Conservation (phyloP, 2,113 vertebrate genomes). For the Embiotoca jacksoni region DNA sequence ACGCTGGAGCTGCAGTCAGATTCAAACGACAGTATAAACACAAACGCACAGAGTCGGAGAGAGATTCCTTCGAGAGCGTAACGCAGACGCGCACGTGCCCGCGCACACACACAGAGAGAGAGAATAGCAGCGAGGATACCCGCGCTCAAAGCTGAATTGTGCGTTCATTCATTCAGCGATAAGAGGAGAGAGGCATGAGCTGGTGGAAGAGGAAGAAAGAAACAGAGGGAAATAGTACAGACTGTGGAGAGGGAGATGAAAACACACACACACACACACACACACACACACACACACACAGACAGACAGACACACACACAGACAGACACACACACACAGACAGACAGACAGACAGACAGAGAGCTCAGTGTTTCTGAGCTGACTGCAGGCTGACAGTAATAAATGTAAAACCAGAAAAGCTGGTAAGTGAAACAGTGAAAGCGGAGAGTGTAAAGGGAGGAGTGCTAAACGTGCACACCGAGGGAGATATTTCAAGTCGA, state of each 20-base stretch:
- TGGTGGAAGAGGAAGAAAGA: constrained; percentile 51
- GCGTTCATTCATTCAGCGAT: constrained; percentile 71
- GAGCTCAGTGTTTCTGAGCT: constrained; percentile 43
- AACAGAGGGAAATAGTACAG: constrained; percentile 41
- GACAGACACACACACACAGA: constrained; percentile 8
- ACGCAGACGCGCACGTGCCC: constrained; percentile 5
- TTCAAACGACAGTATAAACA: constrained; percentile 60
- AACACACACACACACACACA: constrained; percentile 16
- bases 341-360: constrained; percentile 2
- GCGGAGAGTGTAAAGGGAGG: constrained; percentile 32
- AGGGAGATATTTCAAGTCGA: constrained; percentile 22
- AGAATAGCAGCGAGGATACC: constrained; percentile 26
- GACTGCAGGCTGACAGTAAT: constrained; percentile 75
- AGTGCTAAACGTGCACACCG: constrained; percentile 52
- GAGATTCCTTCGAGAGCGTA: constrained; percentile 58
- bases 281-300: not conserved
- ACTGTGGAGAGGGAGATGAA: constrained; percentile 14
- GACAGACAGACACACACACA: constrained; percentile 13
- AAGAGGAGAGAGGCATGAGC: constrained; percentile 49
- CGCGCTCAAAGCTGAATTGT: constrained; percentile 46
- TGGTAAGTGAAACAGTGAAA: constrained; percentile 59
- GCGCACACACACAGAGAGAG: not conserved
- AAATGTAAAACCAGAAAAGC: constrained; percentile 74
- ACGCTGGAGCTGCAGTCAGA: constrained; percentile 70
- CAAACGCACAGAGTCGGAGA: constrained; percentile 35